phyloP scores from a whole-genome alignment of 2,797 vertebrate species.

The Dipus sagitta region DNA sequence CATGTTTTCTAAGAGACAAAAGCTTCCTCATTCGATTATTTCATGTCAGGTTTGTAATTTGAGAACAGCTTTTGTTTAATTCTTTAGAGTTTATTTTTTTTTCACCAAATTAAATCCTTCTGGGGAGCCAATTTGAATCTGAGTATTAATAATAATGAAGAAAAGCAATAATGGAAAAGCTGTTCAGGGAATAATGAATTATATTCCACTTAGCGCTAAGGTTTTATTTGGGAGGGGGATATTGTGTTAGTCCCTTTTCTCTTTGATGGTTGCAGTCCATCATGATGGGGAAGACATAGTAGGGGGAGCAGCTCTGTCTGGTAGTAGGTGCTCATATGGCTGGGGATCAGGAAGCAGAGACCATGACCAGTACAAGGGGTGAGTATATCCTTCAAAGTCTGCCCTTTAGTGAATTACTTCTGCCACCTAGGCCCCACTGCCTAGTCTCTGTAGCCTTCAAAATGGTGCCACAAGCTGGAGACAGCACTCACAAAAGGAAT shows the following conservation, averaged over 20 bases:
- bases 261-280: neutral
- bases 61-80: conserved; percentile 61
- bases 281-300: neutral
- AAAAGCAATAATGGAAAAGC: conserved; percentile 35
- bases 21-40: conserved; percentile 11
- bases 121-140: conserved; percentile 18
- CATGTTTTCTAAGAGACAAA: conserved; percentile 36
- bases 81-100: conserved; percentile 48
- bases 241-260: neutral
- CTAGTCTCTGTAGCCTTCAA: no score
- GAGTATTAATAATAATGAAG: conserved; percentile 58
- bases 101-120: conserved; percentile 58
- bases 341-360: no score
- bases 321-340: no score
- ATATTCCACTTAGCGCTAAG: conserved; percentile 56
- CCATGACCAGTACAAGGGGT: no score
- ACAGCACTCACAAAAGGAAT: no score
- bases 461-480: no score
- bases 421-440: no score
- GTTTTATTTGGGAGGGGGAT: conserved; percentile 35
- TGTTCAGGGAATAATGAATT: conserved; percentile 58
- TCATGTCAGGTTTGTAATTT: conserved; percentile 38
- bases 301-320: no score
- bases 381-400: no score
- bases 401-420: no score